These are phyloP conservation scores for Hipposideros armiger DNA, from an alignment of 2,113 vertebrate species.

Conservation along the genomic window DNA sequence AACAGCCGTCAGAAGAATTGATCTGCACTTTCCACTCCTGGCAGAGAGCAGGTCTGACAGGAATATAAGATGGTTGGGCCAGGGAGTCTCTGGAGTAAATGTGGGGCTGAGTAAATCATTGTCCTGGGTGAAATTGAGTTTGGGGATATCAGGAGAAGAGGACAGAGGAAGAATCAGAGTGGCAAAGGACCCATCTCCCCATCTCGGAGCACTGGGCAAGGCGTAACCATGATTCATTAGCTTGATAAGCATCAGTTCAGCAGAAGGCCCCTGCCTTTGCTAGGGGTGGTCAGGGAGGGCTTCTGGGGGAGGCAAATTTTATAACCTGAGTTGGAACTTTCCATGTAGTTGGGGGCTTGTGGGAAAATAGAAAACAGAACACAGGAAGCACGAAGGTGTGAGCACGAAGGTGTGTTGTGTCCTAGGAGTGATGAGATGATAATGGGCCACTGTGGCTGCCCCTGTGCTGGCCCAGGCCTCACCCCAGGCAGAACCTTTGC, in stretches of 20 bases:
- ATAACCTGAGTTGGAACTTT: neutral
- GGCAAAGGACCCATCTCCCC: neutral
- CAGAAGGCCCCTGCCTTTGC: neutral
- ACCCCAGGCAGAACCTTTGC: accelerated
- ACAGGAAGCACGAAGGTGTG: neutral
- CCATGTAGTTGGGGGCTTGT: neutral
- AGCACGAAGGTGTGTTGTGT: neutral
- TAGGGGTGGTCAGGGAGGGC: neutral
- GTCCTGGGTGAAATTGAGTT: neutral
- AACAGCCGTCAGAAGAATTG: neutral
- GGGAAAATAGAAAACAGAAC: neutral
- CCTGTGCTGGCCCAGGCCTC: neutral
- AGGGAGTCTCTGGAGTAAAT: neutral
- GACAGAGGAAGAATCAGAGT: neutral
- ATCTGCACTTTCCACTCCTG: neutral
- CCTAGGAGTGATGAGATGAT: neutral
- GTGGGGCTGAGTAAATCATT: neutral
- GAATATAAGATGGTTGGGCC: neutral
- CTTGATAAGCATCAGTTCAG: neutral
- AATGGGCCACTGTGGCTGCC: neutral
- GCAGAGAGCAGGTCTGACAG: neutral
- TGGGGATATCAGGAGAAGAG: neutral
- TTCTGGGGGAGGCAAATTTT: neutral
- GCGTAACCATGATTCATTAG: neutral
- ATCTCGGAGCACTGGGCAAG: neutral